Evolutionary conservation across 2,888 invertebrate species (phyloP).

Genomic region (Melanchra persicariae): DNA sequence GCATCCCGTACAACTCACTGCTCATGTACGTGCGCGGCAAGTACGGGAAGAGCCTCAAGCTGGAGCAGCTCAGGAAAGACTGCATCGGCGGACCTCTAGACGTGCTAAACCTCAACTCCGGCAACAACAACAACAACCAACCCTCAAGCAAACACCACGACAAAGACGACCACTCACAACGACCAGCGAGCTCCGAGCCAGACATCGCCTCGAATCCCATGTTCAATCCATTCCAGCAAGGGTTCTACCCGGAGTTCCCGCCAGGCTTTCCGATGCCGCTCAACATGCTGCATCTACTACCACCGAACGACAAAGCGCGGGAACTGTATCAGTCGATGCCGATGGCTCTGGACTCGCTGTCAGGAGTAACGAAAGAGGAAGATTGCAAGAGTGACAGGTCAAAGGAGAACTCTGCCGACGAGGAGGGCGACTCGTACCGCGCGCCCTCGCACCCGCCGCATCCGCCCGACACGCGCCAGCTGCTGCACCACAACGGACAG

Average conservation of each 20-base stretch:
- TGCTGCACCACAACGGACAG: slow-evolving; percentile 95
- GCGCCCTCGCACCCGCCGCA: slow-evolving; percentile 90
- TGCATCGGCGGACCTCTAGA: slow-evolving; percentile 96
- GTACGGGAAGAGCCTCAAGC: slow-evolving; percentile 97
- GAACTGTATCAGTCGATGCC: slow-evolving; percentile 91
- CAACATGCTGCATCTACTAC: slow-evolving; percentile 95
- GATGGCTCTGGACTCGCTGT: slow-evolving; percentile 90
- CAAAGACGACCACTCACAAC: slow-evolving; percentile 88
- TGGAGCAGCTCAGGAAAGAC: slow-evolving; percentile 96
- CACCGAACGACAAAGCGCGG: slow-evolving; percentile 94
- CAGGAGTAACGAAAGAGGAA: slow-evolving; percentile 90
- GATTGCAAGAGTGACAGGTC: slow-evolving; percentile 92
- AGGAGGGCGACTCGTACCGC: slow-evolving; percentile 88
- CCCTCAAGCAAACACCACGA: slow-evolving; percentile 90
- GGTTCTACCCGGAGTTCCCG: slow-evolving; percentile 96
- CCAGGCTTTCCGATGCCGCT: slow-evolving; percentile 95
- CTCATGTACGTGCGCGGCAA: slow-evolving; percentile 98
- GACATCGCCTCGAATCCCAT: slow-evolving; percentile 92
- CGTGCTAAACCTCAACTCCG: slow-evolving; percentile 92
- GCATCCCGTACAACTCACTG: slow-evolving; percentile 97
- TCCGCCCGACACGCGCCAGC: slow-evolving; percentile 92
- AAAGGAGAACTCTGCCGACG: slow-evolving; percentile 92
- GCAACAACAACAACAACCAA: slow-evolving; percentile 91
- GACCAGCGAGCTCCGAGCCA: slow-evolving; percentile 93
- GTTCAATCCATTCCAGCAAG: slow-evolving; percentile 94